Evolutionary conservation across 2,888 invertebrate species (phyloP).

Genomic region (Cheilosia grossa): DNA sequence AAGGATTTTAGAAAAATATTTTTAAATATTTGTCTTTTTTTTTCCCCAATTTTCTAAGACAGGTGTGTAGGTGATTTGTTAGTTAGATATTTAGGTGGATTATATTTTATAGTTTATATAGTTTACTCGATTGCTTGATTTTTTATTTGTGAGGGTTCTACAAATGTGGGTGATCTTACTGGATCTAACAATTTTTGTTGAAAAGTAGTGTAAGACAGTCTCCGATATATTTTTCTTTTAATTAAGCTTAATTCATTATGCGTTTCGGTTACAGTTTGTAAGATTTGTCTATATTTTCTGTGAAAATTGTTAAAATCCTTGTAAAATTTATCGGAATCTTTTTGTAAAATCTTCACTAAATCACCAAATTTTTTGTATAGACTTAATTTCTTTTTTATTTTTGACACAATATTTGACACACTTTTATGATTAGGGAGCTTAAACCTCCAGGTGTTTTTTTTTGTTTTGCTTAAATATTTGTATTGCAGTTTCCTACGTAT

Average conservation of each 20-base stretch:
- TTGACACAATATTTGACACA: constrained; percentile 43
- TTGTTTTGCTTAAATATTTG: not conserved
- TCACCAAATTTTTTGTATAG: constrained; percentile 31
- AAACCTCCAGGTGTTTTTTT: not conserved
- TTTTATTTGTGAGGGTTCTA: constrained; percentile 21
- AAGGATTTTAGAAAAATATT: constrained; percentile 65
- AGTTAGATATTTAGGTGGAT: not conserved
- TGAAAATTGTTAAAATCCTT: constrained; percentile 15
- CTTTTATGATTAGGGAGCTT: not conserved
- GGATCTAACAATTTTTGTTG: constrained; percentile 14
- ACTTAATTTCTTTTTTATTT: not conserved
- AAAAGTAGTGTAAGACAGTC: constrained; percentile 50
- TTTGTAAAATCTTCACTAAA: constrained; percentile 28
- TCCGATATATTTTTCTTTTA: constrained; percentile 36
- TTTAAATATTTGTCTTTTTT: constrained; percentile 31
- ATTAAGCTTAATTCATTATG: constrained; percentile 42
- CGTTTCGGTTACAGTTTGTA: constrained; percentile 34
- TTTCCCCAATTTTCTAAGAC: constrained; percentile 28
- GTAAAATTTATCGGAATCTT: constrained; percentile 4
- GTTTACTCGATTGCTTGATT: constrained; percentile 6
- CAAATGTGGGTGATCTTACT: constrained; percentile 30
- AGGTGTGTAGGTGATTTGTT: constrained; percentile 26
- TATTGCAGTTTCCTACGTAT: not conserved
- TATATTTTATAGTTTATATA: constrained; percentile 1
- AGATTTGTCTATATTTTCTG: constrained; percentile 1